A percentile compares a stretch with the other conserved stretches of the same genome.
These are phyloP conservation scores for Lordiphosa andalusiaca DNA, from an alignment of 2,888 invertebrate genomes.

Conservation along the genomic window DNA sequence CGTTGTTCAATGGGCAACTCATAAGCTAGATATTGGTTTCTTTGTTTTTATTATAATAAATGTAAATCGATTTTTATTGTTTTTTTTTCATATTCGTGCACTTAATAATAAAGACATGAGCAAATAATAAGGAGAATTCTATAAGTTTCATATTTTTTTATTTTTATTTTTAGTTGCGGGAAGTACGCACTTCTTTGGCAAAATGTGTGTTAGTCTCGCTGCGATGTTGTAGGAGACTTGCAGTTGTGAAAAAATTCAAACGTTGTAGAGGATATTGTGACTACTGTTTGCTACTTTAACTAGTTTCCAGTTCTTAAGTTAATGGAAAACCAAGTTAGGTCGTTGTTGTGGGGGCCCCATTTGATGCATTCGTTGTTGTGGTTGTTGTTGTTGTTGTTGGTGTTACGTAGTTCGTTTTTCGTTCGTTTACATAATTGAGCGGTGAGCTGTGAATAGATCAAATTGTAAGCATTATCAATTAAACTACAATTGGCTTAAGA, in stretches of 20 bases:
- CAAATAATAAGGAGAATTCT: slow-evolving; percentile 42
- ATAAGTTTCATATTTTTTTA: slow-evolving; percentile 9
- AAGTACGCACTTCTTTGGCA: slow-evolving; percentile 60
- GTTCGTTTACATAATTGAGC: slow-evolving; percentile 73
- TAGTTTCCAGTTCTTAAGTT: slow-evolving; percentile 35
- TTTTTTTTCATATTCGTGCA: slow-evolving; percentile 65
- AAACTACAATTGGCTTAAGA: not conserved
- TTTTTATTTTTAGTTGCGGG: slow-evolving; percentile 41
- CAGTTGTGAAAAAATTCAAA: slow-evolving; percentile 73
- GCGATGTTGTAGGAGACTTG: slow-evolving; percentile 11
- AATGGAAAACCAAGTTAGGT: slow-evolving; percentile 41
- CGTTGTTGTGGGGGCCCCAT: slow-evolving; percentile 44
- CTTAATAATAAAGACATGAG: slow-evolving; percentile 56
- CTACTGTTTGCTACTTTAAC: slow-evolving; percentile 47
- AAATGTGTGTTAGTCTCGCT: slow-evolving; percentile 23
- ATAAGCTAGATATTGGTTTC: slow-evolving; percentile 40
- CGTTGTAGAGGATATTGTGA: slow-evolving; percentile 63
- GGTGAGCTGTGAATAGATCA: slow-evolving; percentile 58
- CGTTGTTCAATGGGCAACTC: slow-evolving; percentile 33
- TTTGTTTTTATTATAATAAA: slow-evolving; percentile 69
- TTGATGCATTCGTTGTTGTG: slow-evolving; percentile 63
- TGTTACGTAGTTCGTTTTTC: slow-evolving; percentile 57
- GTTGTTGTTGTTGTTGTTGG: slow-evolving; percentile 41
- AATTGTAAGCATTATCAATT: slow-evolving; percentile 6
- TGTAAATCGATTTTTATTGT: slow-evolving; percentile 76